phyloP scores from a whole-genome alignment of 2,888 invertebrate species.

The Yponomeuta evonymella region DNA sequence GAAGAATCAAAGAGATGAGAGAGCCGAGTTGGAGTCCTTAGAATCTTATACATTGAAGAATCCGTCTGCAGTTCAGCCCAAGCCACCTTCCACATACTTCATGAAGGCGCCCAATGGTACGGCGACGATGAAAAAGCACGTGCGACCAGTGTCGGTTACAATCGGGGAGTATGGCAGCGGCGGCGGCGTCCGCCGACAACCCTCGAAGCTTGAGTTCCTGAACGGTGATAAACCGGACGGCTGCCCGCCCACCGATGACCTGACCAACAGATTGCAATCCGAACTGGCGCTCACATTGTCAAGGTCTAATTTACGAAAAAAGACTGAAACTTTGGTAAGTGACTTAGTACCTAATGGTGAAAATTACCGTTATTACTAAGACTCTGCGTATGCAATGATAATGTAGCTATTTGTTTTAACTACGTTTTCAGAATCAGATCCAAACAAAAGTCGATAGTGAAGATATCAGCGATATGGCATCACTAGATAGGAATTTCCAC shows the following conservation, averaged over 20 bases:
- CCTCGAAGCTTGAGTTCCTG: slow-evolving; percentile 84
- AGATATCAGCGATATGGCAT: slow-evolving; percentile 10
- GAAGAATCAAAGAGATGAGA: slow-evolving; percentile 59
- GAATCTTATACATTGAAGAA: slow-evolving; percentile 84
- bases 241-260: slow-evolving; percentile 55
- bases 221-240: slow-evolving; percentile 59
- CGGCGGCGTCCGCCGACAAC: slow-evolving; percentile 74
- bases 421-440: slow-evolving; percentile 46
- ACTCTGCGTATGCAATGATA: neutral
- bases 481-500: slow-evolving; percentile 63
- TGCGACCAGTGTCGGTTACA: slow-evolving; percentile 80
- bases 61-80: slow-evolving; percentile 76
- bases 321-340: slow-evolving; percentile 80
- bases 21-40: slow-evolving; percentile 84
- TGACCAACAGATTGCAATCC: slow-evolving; percentile 81
- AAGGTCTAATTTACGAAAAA: slow-evolving; percentile 84
- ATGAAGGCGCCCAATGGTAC: slow-evolving; percentile 73
- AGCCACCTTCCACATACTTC: slow-evolving; percentile 83
- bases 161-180: slow-evolving; percentile 81
- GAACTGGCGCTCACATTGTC: slow-evolving; percentile 85
- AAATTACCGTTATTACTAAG: neutral
- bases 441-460: slow-evolving; percentile 17
- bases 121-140: slow-evolving; percentile 75
- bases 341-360: slow-evolving; percentile 4
- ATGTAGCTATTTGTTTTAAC: neutral